These are phyloP conservation scores for Spermophilus dauricus DNA, from an alignment of 2,113 vertebrate genomes.

Conservation along the genomic window DNA sequence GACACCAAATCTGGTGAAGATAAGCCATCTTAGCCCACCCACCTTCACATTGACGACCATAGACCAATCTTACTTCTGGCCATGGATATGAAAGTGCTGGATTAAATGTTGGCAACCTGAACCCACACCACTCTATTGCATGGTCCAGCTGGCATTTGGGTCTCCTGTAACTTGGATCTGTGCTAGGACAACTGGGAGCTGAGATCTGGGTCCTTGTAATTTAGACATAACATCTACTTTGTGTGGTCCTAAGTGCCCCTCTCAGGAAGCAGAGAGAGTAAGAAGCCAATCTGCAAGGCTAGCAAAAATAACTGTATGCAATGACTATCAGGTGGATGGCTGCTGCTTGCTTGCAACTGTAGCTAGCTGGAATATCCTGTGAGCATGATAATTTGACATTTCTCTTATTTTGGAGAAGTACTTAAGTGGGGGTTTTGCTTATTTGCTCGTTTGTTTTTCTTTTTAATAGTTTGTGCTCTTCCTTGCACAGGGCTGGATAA, in stretches of 20 bases:
- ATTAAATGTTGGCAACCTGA: neutral
- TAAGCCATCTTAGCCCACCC: neutral
- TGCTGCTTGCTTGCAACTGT: neutral
- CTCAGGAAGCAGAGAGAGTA: neutral
- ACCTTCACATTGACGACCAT: neutral
- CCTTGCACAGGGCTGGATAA: neutral
- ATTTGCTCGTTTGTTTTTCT: no score
- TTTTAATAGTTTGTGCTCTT: neutral
- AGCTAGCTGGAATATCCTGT: neutral
- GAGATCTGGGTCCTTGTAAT: neutral
- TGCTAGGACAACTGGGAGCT: neutral
- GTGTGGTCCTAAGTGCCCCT: neutral
- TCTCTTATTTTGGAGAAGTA: constrained; percentile 31
- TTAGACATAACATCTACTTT: neutral
- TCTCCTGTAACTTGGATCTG: neutral
- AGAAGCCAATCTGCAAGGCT: neutral
- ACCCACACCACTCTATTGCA: accelerated
- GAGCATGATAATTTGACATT: neutral
- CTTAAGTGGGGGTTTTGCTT: neutral
- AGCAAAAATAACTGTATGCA: neutral
- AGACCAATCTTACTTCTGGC: neutral
- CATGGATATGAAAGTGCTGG: neutral
- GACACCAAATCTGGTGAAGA: neutral
- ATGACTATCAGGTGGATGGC: neutral
- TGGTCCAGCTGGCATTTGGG: neutral